Base-by-base conservation (phyloP, 2,888 invertebrate species). In the Parasteatoda lunata region DNA sequence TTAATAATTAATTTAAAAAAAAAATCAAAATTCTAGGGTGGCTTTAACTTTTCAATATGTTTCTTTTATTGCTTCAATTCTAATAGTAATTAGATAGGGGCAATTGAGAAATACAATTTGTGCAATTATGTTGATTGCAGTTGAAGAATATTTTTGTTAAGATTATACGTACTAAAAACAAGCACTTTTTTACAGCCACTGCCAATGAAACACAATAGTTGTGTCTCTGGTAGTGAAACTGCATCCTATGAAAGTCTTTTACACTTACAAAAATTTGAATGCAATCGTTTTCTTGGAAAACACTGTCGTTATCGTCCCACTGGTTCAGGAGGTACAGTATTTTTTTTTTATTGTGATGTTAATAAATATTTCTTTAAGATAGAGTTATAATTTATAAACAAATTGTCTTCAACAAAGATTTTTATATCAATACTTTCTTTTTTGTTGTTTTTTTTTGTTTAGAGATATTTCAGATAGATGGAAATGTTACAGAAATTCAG, bases 391-490 rank as follows among this genome's bases (percentile, higher is more conserved):
- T 54, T 70, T n/a, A 66, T 71, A 8, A 80, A 85, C 54, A 78
- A 80, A n/a, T 80, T 80, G 49, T 77, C 85, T 30, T 76, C 71
- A 30, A 30, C 30, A 30, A 30, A 30, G 30, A 30, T 30, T 30
- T 30, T 30, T 30, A 30, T 30, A 30, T 30, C 30, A 30, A 30
- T 30, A 54, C 13, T 9, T n/a, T 66, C n/a, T n/a, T n/a, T n/a
- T n/a, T n/a, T n/a, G n/a, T n/a, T n/a, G n/a, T 65, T 15, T 51
- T 81, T 15, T 70, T 0, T 9, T 71, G 51, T 52, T 68, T 65
- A 85, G 85, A 85, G 59, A 80, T 85, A 76, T 85, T 85, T 66
- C 80, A 80, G 64, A 85, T 85, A 80, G 85, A 85, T 54, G 80
- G 85, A 80, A 85, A 85, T 79, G 66, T 70, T n/a, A 66, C 76